Evolutionary conservation across 2,888 invertebrate genomes (phyloP).

Genomic region (Cantharis rufa): DNA sequence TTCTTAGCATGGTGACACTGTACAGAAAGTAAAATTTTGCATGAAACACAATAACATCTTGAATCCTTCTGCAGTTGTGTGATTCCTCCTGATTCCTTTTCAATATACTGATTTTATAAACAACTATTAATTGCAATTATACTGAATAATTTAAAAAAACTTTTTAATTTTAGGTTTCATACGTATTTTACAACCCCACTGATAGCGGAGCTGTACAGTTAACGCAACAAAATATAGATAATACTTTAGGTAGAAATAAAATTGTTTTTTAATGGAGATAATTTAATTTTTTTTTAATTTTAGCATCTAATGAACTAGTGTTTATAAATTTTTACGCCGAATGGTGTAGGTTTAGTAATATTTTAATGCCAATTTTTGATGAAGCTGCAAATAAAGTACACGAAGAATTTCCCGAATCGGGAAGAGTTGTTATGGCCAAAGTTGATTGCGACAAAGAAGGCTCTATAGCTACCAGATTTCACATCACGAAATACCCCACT

Average conservation of each 20-base stretch:
- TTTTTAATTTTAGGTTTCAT: constrained; percentile 54
- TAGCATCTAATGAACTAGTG: constrained; percentile 94
- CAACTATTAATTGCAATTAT: no score
- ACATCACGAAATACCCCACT: constrained; percentile 98
- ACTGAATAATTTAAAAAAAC: not conserved
- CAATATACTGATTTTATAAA: no score
- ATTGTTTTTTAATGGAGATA: not conserved
- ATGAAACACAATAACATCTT: no score
- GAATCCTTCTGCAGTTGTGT: no score
- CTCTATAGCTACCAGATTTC: constrained; percentile 85
- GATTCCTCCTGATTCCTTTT: no score
- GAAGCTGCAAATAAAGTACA: constrained; percentile 89
- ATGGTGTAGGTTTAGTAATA: constrained; percentile 99
- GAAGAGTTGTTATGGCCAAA: constrained; percentile 91
- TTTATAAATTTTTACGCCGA: constrained; percentile 99
- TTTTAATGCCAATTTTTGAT: constrained; percentile 94
- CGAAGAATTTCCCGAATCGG: constrained; percentile 76
- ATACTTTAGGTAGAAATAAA: constrained; percentile 73
- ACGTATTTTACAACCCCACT: constrained; percentile 72
- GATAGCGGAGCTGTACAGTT: constrained; percentile 83
- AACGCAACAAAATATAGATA: constrained; percentile 80
- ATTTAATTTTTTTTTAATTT: constrained; percentile 51
- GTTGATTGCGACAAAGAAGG: constrained; percentile 96
- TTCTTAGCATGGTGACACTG: no score
- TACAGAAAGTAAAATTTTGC: no score